Evolutionary conservation across 1,140 invertebrate species (phyloP).

Genomic region (Phortica variegata): DNA sequence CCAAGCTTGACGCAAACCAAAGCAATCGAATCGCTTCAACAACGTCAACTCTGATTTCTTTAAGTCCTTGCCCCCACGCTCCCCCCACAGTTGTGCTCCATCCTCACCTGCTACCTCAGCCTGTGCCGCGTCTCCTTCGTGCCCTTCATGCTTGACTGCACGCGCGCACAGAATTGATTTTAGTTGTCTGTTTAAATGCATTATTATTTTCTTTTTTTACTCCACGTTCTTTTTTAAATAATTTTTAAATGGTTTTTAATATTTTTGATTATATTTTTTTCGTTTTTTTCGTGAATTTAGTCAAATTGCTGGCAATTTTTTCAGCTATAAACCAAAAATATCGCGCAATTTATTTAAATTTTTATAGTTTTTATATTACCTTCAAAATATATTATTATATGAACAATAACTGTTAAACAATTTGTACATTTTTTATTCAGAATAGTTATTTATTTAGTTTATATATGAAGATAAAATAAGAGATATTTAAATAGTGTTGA

Average conservation of each 20-base stretch:
- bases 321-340: too few relatives aligned
- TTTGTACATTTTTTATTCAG: too few relatives aligned
- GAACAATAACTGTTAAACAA: too few relatives aligned
- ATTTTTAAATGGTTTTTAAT: conserved; percentile 12
- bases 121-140: background rate
- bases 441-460: too few relatives aligned
- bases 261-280: conserved; percentile 8
- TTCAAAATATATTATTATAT: too few relatives aligned
- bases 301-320: conserved; percentile 35
- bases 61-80: conserved; percentile 11
- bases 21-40: conserved; percentile 46
- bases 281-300: conserved; percentile 22
- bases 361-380: too few relatives aligned
- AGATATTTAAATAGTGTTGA: too few relatives aligned
- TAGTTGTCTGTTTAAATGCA: conserved; percentile 50
- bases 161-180: conserved; percentile 55
- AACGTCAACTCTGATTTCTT: conserved; percentile 36
- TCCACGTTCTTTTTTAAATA: conserved; percentile 9
- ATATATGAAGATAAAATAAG: too few relatives aligned
- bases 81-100: conserved; percentile 8
- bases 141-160: conserved; percentile 45
- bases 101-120: background rate
- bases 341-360: conserved; percentile 20
- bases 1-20: too few relatives aligned
- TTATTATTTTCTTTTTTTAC: conserved; percentile 35